These are phyloP conservation scores for Gasteruption jaculator DNA, from an alignment of 2,888 invertebrate genomes.

Conservation along the genomic window DNA sequence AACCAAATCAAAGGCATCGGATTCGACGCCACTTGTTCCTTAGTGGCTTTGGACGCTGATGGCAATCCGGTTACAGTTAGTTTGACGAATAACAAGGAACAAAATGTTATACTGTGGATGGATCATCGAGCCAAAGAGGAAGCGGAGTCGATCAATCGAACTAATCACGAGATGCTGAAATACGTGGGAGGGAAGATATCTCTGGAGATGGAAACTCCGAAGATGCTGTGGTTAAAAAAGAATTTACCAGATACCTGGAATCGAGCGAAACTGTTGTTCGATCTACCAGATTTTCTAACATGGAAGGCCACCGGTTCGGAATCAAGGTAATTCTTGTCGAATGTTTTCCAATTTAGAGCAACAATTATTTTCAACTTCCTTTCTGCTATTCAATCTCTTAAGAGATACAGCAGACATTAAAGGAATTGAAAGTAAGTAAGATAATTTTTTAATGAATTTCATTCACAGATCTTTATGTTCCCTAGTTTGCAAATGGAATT, in stretches of 20 bases:
- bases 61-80: slow-evolving; percentile 70
- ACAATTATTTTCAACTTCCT: slow-evolving; percentile 1
- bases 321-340: slow-evolving; percentile 53
- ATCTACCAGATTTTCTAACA: slow-evolving; percentile 89
- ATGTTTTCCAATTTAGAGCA: background rate
- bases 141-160: slow-evolving; percentile 74
- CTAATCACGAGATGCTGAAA: slow-evolving; percentile 70
- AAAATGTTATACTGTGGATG: slow-evolving; percentile 89
- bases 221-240: slow-evolving; percentile 87
- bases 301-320: slow-evolving; percentile 83
- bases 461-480: slow-evolving; percentile 79
- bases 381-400: too few species aligned
- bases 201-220: slow-evolving; percentile 95
- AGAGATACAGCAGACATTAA: too few species aligned
- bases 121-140: slow-evolving; percentile 82
- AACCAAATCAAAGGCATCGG: slow-evolving; percentile 79
- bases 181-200: slow-evolving; percentile 91
- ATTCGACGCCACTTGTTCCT: slow-evolving; percentile 93
- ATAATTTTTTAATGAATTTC: slow-evolving; percentile 10
- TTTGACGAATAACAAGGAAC: slow-evolving; percentile 62
- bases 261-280: slow-evolving; percentile 74
- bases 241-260: slow-evolving; percentile 66
- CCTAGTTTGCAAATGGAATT: slow-evolving; percentile 93
- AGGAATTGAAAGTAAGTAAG: background rate
- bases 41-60: slow-evolving; percentile 73